Evolutionary conservation across 2,888 invertebrate genomes (phyloP).

Genomic region (Leuctra nigra): DNA sequence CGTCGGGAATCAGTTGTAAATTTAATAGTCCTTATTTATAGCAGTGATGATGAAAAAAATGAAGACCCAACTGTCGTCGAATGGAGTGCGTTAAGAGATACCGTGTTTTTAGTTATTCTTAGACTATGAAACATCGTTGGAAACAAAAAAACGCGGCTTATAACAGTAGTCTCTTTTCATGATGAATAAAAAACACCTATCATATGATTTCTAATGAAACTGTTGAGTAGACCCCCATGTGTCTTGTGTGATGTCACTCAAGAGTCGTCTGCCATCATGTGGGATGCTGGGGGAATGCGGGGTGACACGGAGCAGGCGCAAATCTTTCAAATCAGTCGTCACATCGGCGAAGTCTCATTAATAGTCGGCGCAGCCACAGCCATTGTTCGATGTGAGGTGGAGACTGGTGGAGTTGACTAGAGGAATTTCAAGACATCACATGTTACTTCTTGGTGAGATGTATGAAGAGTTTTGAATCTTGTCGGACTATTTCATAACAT

Average conservation of each 20-base stretch:
- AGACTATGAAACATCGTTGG: neutral
- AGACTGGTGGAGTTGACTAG: too few relatives aligned
- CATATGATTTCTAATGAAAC: neutral
- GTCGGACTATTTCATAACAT: too few relatives aligned
- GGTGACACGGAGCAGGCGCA: constrained; percentile 4
- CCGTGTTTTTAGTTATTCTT: constrained; percentile 6
- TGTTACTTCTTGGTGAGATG: too few relatives aligned
- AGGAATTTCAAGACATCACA: too few relatives aligned
- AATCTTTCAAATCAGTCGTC: neutral
- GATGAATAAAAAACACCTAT: neutral
- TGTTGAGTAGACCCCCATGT: neutral
- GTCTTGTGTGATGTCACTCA: constrained; percentile 1
- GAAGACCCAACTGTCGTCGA: constrained; percentile 10
- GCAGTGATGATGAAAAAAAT: neutral
- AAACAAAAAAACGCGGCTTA: neutral
- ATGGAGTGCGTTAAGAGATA: constrained; percentile 1
- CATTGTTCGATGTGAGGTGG: constrained; percentile 7
- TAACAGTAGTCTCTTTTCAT: neutral
- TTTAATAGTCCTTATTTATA: constrained; percentile 18
- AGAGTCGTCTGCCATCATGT: neutral
- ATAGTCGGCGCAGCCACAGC: neutral
- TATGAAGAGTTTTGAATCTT: too few relatives aligned
- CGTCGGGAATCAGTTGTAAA: constrained; percentile 6
- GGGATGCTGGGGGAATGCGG: neutral
- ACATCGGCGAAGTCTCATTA: neutral